These are phyloP conservation scores for Pempheris klunzingeri DNA, from an alignment of 2,797 vertebrate species.

Conservation along the genomic window DNA sequence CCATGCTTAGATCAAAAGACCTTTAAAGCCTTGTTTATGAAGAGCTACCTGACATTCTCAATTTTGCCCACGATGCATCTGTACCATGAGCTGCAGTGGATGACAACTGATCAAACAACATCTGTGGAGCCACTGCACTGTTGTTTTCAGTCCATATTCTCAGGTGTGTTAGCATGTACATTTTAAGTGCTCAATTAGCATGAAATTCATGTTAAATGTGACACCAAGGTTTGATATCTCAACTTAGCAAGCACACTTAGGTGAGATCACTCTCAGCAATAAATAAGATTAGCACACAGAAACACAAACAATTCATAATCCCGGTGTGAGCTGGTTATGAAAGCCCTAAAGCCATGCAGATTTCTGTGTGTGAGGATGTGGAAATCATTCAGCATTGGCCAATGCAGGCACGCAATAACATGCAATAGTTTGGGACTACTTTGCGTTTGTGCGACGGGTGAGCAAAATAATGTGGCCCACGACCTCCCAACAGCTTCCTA, in stretches of 20 bases:
- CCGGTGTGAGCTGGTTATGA: constrained; percentile 49
- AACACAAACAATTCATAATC: constrained; percentile 57
- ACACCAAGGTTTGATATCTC: constrained; percentile 63
- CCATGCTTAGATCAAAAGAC: constrained; percentile 60
- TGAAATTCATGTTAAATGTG: constrained; percentile 58
- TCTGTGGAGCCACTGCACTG: constrained; percentile 24
- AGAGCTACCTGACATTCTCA: constrained; percentile 59
- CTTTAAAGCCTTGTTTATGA: constrained; percentile 62
- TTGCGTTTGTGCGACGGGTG: constrained; percentile 7
- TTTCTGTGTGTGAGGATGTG: constrained; percentile 24
- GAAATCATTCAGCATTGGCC: constrained; percentile 32
- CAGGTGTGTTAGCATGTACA: constrained; percentile 24
- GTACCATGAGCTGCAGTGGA: constrained; percentile 42
- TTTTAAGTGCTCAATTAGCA: constrained; percentile 53
- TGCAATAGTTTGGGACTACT: constrained; percentile 31
- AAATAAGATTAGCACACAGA: constrained; percentile 65
- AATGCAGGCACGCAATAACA: constrained; percentile 9
- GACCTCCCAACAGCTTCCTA: constrained; percentile 55
- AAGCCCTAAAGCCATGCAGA: constrained; percentile 47
- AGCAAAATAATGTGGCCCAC: constrained; percentile 46
- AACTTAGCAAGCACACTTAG: constrained; percentile 54
- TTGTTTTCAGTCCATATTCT: constrained; percentile 43
- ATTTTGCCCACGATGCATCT: constrained; percentile 27
- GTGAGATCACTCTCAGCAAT: constrained; percentile 60
- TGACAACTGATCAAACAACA: constrained; percentile 68